Evolutionary conservation across 2,797 vertebrate species (phyloP).

Genomic region (Synaphobranchus kaupii): DNA sequence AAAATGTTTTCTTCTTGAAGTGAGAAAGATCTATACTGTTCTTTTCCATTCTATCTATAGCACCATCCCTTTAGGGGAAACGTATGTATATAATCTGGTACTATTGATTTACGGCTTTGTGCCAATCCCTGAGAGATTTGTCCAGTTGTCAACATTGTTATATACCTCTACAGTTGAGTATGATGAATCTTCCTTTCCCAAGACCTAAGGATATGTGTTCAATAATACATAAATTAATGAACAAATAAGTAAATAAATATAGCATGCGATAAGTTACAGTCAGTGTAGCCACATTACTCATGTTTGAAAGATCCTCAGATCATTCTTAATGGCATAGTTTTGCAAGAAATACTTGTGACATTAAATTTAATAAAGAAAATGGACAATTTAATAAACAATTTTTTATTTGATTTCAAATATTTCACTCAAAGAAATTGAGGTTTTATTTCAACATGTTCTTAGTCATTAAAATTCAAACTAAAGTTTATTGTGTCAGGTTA

Average conservation of each 20-base stretch:
- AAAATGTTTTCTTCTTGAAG: not conserved
- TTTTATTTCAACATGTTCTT: not conserved
- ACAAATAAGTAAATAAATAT: not conserved
- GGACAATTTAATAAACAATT: not conserved
- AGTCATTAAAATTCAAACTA: not conserved
- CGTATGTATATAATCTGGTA: conserved; percentile 12
- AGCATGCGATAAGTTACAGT: not conserved
- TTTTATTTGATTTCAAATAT: not conserved
- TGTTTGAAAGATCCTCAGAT: not conserved
- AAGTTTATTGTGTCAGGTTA: not conserved
- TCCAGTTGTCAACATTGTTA: conserved; percentile 13
- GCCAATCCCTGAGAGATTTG: not conserved
- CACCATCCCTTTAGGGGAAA: not conserved
- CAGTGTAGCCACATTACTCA: not conserved
- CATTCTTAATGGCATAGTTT: not conserved
- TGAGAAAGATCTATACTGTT: not conserved
- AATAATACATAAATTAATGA: conserved; percentile 12
- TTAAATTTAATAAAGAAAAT: not conserved
- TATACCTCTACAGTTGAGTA: not conserved
- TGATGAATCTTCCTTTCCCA: conserved; percentile 1
- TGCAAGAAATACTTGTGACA: not conserved
- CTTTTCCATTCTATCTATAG: not conserved
- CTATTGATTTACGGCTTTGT: conserved; percentile 1
- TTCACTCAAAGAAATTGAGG: not conserved
- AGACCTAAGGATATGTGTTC: not conserved